Conservation (phyloP, 2,797 vertebrate genomes). For the Gymnoscopelus microlampas region DNA sequence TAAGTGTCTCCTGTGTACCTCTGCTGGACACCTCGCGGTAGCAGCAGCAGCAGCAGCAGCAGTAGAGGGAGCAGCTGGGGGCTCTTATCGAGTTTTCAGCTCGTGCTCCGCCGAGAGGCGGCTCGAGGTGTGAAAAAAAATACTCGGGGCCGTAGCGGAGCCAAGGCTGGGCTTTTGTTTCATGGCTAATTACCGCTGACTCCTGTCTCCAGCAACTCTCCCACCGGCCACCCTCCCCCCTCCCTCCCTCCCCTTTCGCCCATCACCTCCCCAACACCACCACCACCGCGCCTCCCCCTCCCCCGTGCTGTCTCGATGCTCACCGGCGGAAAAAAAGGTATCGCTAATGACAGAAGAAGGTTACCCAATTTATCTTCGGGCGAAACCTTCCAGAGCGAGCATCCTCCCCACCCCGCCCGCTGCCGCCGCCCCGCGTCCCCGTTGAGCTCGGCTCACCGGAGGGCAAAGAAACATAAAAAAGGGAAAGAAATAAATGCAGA, state of each 20-base stretch:
- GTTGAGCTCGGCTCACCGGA: conserved; percentile 56
- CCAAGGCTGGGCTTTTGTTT: conserved; percentile 77
- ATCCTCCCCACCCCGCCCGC: too few relatives aligned
- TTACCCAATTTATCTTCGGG: conserved; percentile 85
- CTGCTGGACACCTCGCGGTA: conserved; percentile 45
- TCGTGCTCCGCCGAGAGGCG: conserved; percentile 30
- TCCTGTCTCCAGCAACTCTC: conserved; percentile 41
- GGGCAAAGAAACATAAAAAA: conserved; percentile 20
- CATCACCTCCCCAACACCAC: conserved; percentile 42
- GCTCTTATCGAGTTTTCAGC: conserved; percentile 46
- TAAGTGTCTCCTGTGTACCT: conserved; percentile 39
- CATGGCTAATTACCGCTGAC: conserved; percentile 83
- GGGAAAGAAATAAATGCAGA: conserved; percentile 11
- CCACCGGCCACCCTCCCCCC: not conserved
- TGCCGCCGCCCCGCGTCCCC: conserved; percentile 46
- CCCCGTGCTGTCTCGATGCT: conserved; percentile 75
- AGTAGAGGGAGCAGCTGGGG: conserved; percentile 2
- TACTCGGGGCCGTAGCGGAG: conserved; percentile 68
- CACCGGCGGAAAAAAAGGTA: conserved; percentile 79
- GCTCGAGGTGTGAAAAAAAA: conserved; percentile 54
- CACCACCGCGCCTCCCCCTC: conserved; percentile 32
- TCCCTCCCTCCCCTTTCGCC: conserved; percentile 40
- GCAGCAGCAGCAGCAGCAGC: conserved; percentile 20
- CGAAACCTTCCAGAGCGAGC: conserved; percentile 79
- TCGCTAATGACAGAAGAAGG: conserved; percentile 86